A percentile compares a stretch with the other conserved stretches of the same genome.
phyloP scores from a whole-genome alignment of 2,797 vertebrate genomes.

The Acanthopagrus latus region DNA sequence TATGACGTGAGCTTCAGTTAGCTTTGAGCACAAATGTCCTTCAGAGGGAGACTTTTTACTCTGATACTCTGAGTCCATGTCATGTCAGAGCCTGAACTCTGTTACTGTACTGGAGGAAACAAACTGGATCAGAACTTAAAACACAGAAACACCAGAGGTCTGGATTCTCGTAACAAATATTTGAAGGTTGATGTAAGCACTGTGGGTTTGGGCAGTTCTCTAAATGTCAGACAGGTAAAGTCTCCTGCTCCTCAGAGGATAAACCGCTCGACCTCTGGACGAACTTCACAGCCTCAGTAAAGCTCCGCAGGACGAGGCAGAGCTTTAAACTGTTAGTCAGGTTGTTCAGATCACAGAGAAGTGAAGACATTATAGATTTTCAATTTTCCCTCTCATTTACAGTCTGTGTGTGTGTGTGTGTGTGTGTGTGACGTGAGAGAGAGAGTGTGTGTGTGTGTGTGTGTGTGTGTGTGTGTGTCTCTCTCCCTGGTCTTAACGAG shows the following conservation, averaged over 20 bases:
- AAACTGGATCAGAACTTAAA: no score
- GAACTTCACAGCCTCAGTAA: not conserved
- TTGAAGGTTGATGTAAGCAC: no score
- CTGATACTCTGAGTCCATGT: no score
- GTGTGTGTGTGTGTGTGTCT: not conserved
- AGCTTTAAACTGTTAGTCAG: not conserved
- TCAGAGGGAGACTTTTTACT: no score
- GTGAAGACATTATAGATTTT: constrained; percentile 44
- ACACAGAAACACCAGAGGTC: no score
- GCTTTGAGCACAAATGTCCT: no score
- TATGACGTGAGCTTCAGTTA: no score
- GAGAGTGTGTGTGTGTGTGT: not conserved
- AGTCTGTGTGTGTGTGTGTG: not conserved
- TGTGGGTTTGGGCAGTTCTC: not conserved
- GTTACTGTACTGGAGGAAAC: no score
- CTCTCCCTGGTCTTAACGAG: constrained; percentile 55
- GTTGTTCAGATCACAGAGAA: constrained; percentile 9
- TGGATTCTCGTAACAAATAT: no score
- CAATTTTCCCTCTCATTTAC: constrained; percentile 40
- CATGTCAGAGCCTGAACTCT: no score
- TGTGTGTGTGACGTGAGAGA: no score
- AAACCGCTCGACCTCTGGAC: not conserved
- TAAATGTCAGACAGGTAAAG: not conserved
- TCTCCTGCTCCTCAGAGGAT: constrained; percentile 4
- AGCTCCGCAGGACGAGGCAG: not conserved